Base-by-base conservation (phyloP, 1,140 invertebrate genomes). In the Scaptomyza montana region DNA sequence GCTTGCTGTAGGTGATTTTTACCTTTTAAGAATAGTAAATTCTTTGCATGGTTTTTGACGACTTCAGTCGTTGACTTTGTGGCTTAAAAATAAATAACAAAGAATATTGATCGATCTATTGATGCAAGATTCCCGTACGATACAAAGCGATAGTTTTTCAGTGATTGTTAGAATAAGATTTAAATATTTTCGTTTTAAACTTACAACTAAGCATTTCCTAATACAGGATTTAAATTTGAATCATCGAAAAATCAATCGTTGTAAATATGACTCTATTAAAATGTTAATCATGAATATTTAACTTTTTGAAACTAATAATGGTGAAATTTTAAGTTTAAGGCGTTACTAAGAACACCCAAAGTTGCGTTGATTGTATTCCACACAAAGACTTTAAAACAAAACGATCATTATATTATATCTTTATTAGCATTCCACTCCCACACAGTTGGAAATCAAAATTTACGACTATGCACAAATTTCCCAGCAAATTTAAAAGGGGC, bases 391-490 rank as follows among this genome's bases (percentile, higher is more conserved):
- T 49, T 47, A 21, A 25, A 4, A 10, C 12, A 33, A 61, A 61
- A 43, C 16, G 49, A 60, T 67, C n/a, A 60, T 50, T 30, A 50
- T n/a, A 28, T 39, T 28, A 49, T 61, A 43, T 13, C 73, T 86
- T 77, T 80, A 80, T 85, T 77, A 85, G 78, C 80, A 70, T 86
- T 78, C 59, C 49, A 68, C 74, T 67, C 74, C 69, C 65, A 59
- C 81, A 53, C 77, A 66, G 69, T 72, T 55, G 75, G 77, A 78
- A 77, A 68, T 77, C 60, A 46, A 49, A 74, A 77, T 81, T 80
- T 68, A 86, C 74, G 74, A 65, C 33, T 71, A 39, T 71, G 77
- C 62, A 80, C 69, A 36, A 85, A 80, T 85, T 77, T 86, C 81
- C 82, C 82, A 85, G 63, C 63, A 66, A 16, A 41, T 21, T 61